phyloP scores from a whole-genome alignment of 2,888 invertebrate genomes.

The Folsomia manolachei region DNA sequence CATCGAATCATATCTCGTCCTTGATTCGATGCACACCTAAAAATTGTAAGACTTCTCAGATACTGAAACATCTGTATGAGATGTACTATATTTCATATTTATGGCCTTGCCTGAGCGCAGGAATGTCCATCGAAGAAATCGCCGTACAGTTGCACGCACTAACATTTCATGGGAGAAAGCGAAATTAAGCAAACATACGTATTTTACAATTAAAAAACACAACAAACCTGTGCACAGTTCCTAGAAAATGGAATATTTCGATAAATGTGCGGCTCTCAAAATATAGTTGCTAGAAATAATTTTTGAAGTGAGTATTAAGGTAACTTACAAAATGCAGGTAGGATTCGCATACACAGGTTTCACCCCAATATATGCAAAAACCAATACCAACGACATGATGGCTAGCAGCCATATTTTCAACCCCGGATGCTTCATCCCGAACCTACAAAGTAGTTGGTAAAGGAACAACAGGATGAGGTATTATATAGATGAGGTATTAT shows the following conservation, averaged over 20 bases:
- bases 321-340: conserved; percentile 48
- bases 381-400: conserved; percentile 13
- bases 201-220: background rate
- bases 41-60: no score
- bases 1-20: conserved; percentile 56
- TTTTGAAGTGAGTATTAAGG: no score
- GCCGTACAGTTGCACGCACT: conserved; percentile 83
- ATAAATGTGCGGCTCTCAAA: background rate
- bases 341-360: conserved; percentile 38
- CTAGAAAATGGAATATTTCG: background rate
- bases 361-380: conserved; percentile 23
- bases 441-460: no score
- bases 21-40: conserved; percentile 73
- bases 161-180: conserved; percentile 64
- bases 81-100: no score
- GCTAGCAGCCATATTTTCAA: conserved; percentile 17
- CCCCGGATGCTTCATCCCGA: background rate
- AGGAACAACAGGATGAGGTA: no score
- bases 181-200: background rate
- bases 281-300: background rate
- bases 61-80: no score
- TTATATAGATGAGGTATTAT: no score
- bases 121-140: conserved; percentile 80
- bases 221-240: background rate
- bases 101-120: no score